Conservation (phyloP, 2,113 vertebrate species). For the Salvator merianae region DNA sequence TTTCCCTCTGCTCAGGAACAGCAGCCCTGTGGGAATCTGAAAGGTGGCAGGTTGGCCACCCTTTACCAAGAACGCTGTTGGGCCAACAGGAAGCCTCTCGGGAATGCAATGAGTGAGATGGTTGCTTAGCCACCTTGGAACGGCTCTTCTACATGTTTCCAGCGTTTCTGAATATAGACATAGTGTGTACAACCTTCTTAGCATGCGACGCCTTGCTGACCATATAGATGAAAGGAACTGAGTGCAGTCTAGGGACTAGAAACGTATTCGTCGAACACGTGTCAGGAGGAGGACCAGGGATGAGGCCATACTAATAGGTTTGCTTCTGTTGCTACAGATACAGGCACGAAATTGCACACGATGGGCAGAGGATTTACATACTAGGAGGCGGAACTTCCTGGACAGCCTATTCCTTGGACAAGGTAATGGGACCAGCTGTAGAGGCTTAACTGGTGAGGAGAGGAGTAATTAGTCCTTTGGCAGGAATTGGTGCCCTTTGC, state of each 20-base stretch:
- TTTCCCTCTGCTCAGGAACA: too few species aligned
- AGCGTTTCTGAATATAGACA: background rate
- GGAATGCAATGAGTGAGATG: too few species aligned
- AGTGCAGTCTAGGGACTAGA: background rate
- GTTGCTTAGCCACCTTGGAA: too few species aligned
- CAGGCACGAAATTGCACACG: conserved; percentile 96
- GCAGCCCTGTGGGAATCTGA: background rate
- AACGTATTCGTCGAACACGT: too few species aligned
- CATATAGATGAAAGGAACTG: too few species aligned
- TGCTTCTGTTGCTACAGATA: conserved; percentile 77
- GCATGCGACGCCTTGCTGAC: background rate
- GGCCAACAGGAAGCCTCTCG: too few species aligned
- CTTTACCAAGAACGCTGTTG: too few species aligned
- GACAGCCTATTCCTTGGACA: conserved; percentile 96
- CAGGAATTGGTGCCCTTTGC: background rate
- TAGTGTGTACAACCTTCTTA: background rate
- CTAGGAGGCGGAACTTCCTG: conserved; percentile 96
- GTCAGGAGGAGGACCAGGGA: too few species aligned
- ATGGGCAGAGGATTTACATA: conserved; percentile 94
- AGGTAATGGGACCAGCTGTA: conserved; percentile 74
- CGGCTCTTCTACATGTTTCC: too few species aligned
- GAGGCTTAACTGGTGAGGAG: background rate
- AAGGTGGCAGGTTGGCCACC: background rate
- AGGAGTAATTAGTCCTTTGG: background rate
- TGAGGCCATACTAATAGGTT: background rate